Evolutionary conservation across 2,888 invertebrate genomes (phyloP).

Genomic region (Drosophila neotestacea): DNA sequence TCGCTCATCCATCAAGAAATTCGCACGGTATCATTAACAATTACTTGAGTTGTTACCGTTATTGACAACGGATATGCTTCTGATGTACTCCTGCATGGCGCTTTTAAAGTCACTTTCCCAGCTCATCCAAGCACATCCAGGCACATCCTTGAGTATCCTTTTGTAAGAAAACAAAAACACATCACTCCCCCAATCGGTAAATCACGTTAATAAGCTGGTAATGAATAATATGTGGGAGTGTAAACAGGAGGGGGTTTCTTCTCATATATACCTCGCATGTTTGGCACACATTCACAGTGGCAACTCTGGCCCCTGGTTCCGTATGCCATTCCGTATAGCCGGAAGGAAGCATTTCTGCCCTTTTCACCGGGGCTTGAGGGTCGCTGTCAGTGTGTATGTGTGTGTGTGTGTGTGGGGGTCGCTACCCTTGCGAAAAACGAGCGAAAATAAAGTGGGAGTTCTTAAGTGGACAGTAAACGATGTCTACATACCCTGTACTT

Average conservation of each 20-base stretch:
- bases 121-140: slow-evolving; percentile 41
- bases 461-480: neutral
- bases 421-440: slow-evolving; percentile 52
- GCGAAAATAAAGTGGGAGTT: slow-evolving; percentile 1
- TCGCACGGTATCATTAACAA: slow-evolving; percentile 73
- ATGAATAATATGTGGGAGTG: slow-evolving; percentile 67
- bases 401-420: slow-evolving; percentile 15
- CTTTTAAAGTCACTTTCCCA: slow-evolving; percentile 78
- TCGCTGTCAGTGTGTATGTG: slow-evolving; percentile 9
- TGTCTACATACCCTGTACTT: neutral
- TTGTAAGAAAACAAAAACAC: slow-evolving; percentile 23
- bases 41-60: slow-evolving; percentile 42
- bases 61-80: slow-evolving; percentile 73
- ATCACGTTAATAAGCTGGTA: slow-evolving; percentile 78
- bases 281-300: slow-evolving; percentile 74
- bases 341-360: slow-evolving; percentile 76
- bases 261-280: slow-evolving; percentile 60
- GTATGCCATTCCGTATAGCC: slow-evolving; percentile 37
- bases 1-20: slow-evolving; percentile 66
- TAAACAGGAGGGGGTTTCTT: slow-evolving; percentile 4
- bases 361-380: slow-evolving; percentile 19
- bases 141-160: slow-evolving; percentile 53
- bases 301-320: slow-evolving; percentile 31
- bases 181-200: slow-evolving; percentile 74
- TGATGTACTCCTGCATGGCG: slow-evolving; percentile 53